These are phyloP conservation scores for Isichthys henryi DNA, from an alignment of 2,113 vertebrate species.

Conservation along the genomic window DNA sequence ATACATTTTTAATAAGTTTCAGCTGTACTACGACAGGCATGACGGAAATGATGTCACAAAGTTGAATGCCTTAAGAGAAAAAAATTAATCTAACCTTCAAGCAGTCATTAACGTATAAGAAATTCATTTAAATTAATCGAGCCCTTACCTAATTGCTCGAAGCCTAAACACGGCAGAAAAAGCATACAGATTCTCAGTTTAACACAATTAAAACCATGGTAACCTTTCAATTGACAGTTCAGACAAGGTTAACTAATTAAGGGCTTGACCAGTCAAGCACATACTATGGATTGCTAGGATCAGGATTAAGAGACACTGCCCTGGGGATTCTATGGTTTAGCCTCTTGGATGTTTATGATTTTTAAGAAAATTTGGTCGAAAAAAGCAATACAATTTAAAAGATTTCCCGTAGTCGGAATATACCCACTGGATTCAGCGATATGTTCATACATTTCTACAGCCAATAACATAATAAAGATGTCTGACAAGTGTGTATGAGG, in stretches of 20 bases:
- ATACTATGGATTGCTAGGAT: not conserved
- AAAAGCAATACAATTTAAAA: not conserved
- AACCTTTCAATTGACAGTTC: not conserved
- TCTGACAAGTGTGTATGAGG: not conserved
- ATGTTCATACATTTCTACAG: not conserved
- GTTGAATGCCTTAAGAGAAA: not conserved
- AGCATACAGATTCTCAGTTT: not conserved
- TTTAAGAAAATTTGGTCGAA: not conserved
- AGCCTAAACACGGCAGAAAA: not conserved
- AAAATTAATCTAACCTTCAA: not conserved
- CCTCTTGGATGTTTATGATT: not conserved
- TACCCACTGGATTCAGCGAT: not conserved
- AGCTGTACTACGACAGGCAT: not conserved
- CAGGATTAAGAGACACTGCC: not conserved
- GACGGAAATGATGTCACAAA: not conserved
- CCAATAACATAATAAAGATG: not conserved
- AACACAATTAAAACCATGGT: not conserved
- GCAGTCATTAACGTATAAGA: not conserved
- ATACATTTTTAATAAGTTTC: not conserved
- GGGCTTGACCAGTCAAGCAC: not conserved
- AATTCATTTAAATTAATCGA: not conserved
- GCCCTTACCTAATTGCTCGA: not conserved
- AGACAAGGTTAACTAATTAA: not conserved
- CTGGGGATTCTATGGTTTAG: not conserved
- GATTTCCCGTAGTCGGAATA: not conserved